These are phyloP conservation scores for Scatophagus argus DNA, from an alignment of 2,113 vertebrate genomes.

Conservation along the genomic window DNA sequence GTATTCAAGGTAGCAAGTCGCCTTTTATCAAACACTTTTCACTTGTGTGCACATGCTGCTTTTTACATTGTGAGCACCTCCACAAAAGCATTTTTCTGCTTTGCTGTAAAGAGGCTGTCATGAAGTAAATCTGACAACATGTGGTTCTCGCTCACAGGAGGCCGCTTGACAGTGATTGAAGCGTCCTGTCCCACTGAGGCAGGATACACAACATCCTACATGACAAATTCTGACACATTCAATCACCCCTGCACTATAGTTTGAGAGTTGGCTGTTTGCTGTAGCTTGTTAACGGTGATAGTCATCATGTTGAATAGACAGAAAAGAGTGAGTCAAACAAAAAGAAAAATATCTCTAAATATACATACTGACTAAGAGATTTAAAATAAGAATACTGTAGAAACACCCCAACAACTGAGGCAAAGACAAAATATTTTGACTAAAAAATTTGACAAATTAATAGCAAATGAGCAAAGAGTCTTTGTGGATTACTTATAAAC, in stretches of 20 bases:
- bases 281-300: slow-evolving; percentile 1
- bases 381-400: not conserved
- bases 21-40: slow-evolving; percentile 6
- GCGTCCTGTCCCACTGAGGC: not conserved
- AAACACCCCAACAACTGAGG: slow-evolving; percentile 1
- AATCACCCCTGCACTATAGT: not conserved
- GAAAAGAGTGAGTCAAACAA: slow-evolving; percentile 12
- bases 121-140: slow-evolving; percentile 34
- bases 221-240: slow-evolving; percentile 23
- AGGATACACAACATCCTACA: slow-evolving; percentile 3
- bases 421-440: not conserved
- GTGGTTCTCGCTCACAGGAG: slow-evolving; percentile 16
- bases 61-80: not conserved
- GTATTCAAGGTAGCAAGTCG: slow-evolving; percentile 13
- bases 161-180: slow-evolving; percentile 38
- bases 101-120: slow-evolving; percentile 3
- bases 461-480: not conserved
- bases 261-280: not conserved
- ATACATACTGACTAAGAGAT: not conserved
- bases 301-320: slow-evolving; percentile 19
- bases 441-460: not conserved
- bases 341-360: not conserved
- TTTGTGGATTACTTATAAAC: not conserved
- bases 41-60: not conserved
- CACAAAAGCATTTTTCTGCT: not conserved